Evolutionary conservation across 2,797 vertebrate genomes (phyloP).

Genomic region (Oryzias sinensis): DNA sequence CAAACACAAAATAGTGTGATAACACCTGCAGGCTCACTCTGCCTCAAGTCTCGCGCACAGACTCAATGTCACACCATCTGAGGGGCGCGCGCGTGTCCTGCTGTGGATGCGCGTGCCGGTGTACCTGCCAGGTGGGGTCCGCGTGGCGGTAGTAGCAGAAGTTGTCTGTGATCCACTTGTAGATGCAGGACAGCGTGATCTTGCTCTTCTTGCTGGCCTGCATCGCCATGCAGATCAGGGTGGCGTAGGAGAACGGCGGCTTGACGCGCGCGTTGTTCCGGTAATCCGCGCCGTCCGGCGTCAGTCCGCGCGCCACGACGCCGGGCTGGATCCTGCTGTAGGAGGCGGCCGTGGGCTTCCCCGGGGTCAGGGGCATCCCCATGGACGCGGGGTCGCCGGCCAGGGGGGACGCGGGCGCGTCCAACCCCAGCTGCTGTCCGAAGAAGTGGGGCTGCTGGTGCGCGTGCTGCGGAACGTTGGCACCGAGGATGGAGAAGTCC

Average conservation of each 20-base stretch:
- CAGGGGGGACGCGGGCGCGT: constrained; percentile 86
- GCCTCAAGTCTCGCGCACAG: no score
- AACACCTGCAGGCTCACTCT: neutral
- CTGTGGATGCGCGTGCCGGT: constrained; percentile 17
- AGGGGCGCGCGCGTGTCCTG: neutral
- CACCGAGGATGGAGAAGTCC: constrained; percentile 89
- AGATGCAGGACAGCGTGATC: constrained; percentile 94
- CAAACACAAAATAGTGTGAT: neutral
- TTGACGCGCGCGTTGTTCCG: constrained; percentile 87
- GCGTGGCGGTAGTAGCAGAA: constrained; percentile 96
- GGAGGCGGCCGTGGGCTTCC: constrained; percentile 87
- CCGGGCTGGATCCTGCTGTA: constrained; percentile 74
- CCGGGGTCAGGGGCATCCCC: constrained; percentile 85
- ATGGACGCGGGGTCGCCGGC: constrained; percentile 90
- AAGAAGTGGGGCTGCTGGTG: constrained; percentile 76
- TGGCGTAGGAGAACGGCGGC: constrained; percentile 94
- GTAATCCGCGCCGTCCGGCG: constrained; percentile 89
- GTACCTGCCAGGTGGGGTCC: constrained; percentile 96
- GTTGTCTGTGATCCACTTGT: constrained; percentile 97
- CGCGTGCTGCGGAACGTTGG: constrained; percentile 74
- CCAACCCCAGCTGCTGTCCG: constrained; percentile 71
- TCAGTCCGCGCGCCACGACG: constrained; percentile 79
- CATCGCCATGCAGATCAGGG: constrained; percentile 98
- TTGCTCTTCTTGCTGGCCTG: constrained; percentile 91
- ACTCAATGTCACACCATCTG: no score